Percentiles rank a stretch among this genome's conserved stretches.
These are phyloP conservation scores for Eupeodes latifasciatus DNA, from an alignment of 2,888 invertebrate species.

Conservation along the genomic window DNA sequence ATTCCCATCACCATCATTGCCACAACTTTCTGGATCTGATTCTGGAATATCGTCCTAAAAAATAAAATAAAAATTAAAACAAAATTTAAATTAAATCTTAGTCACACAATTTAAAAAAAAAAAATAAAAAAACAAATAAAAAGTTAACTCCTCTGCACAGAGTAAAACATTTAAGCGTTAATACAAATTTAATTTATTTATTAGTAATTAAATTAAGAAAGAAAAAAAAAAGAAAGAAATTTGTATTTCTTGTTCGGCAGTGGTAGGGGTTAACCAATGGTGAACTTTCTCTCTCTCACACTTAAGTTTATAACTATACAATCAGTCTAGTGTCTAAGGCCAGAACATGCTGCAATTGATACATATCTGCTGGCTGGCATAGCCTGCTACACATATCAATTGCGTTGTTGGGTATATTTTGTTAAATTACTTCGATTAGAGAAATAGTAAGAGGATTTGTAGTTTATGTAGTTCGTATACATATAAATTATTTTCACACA, in stretches of 20 bases:
- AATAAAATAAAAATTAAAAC: constrained; percentile 44
- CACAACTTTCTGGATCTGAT: constrained; percentile 84
- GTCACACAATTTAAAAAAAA: constrained; percentile 4
- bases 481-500: constrained; percentile 64
- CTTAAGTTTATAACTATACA: constrained; percentile 56
- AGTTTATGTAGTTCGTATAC: constrained; percentile 39
- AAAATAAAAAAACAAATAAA: constrained; percentile 15
- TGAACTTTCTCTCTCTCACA: constrained; percentile 38
- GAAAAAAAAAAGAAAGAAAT: constrained; percentile 22
- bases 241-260: constrained; percentile 57
- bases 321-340: constrained; percentile 71
- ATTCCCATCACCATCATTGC: constrained; percentile 83
- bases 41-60: constrained; percentile 84
- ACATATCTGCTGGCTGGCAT: constrained; percentile 45
- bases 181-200: constrained; percentile 41
- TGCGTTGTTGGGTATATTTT: constrained; percentile 59
- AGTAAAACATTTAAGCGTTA: constrained; percentile 53
- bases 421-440: constrained; percentile 66
- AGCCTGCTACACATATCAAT: constrained; percentile 67
- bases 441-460: constrained; percentile 53
- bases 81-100: background rate
- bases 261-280: constrained; percentile 59
- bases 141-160: constrained; percentile 28
- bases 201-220: constrained; percentile 34
- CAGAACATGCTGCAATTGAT: constrained; percentile 75